Percentiles rank a stretch among this genome's conserved stretches.
These are phyloP conservation scores for Carcinoscorpius rotundicauda DNA, from an alignment of 1,140 invertebrate genomes.

Conservation along the genomic window DNA sequence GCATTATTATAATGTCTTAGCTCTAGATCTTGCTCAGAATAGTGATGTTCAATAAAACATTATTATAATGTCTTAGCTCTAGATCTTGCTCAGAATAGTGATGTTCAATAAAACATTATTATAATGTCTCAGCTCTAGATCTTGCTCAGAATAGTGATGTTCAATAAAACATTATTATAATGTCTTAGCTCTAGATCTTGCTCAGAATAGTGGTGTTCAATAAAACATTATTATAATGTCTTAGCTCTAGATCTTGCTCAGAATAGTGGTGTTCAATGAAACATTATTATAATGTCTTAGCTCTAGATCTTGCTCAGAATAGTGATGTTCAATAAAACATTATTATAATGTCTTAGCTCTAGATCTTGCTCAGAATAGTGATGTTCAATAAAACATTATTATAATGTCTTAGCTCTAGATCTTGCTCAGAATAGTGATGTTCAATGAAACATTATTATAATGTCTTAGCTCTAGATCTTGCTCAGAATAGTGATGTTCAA, in stretches of 20 bases:
- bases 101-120: too few relatives aligned
- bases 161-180: too few relatives aligned
- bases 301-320: conserved; percentile 70
- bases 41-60: conserved; percentile 72
- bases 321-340: conserved; percentile 72
- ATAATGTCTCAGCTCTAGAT: conserved; percentile 59
- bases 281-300: conserved; percentile 47
- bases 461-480: conserved; percentile 68
- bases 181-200: conserved; percentile 68
- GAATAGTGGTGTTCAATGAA: conserved; percentile 70
- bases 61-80: conserved; percentile 53
- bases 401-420: conserved; percentile 59
- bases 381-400: too few relatives aligned
- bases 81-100: conserved; percentile 64
- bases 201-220: conserved; percentile 68
- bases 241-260: conserved; percentile 74
- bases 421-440: conserved; percentile 67
- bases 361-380: conserved; percentile 64
- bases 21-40: conserved; percentile 70
- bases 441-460: too few relatives aligned
- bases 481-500: conserved; percentile 68
- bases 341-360: conserved; percentile 53
- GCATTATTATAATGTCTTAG: conserved; percentile 47
- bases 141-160: conserved; percentile 67
- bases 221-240: too few relatives aligned